Base-by-base conservation (phyloP, 2,888 invertebrate species). In the Troides aeacus region DNA sequence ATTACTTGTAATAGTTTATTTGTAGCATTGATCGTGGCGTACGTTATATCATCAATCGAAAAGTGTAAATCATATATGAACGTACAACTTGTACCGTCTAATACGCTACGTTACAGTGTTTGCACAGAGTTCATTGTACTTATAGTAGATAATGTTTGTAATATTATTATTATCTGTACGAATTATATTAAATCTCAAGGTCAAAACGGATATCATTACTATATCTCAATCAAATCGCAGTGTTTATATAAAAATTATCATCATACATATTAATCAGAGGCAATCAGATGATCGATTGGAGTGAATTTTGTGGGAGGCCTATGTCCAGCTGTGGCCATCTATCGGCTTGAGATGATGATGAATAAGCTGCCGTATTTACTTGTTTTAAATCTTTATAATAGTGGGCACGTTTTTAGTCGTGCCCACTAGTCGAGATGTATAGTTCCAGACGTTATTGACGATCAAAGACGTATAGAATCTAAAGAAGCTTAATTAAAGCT, bases 61-160 rank as follows among this genome's bases (percentile, higher is more conserved):
- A 39, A 10, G 46, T 46, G 46, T 46, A 12, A 46, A 46, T 46
- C 12, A 15, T 46, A 46, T 15, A 46, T 46, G 15, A 46, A 46
- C 15, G n/a, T n/a, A 8, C 18, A n/a, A n/a, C 12, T n/a, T 8
- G 6, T 6, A 53, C 18, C 53, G 0, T 53, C n/a, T 53, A n/a
- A 53, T n/a, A 53, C 0, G 18, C 53, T 18, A n/a, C n/a, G 53
- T n/a, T 18, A 53, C 5, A n/a, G 1, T 53, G 5, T 53, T 7
- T 53, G 53, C n/a, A n/a, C n/a, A 53, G n/a, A 53, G n/a, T 53
- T 53, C 53, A 53, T n/a, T 53, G 53, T 53, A 53, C 53, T 18
- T 53, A 53, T 7, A 53, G 53, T 53, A n/a, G n/a, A 18, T 53
- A 18, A 2, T 53, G n/a, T n/a, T 53, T 53, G n/a, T n/a, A 18